A percentile compares a stretch with the other conserved stretches of the same genome.
phyloP scores from a whole-genome alignment of 2,888 invertebrate genomes.

The Drosophila mettleri region DNA sequence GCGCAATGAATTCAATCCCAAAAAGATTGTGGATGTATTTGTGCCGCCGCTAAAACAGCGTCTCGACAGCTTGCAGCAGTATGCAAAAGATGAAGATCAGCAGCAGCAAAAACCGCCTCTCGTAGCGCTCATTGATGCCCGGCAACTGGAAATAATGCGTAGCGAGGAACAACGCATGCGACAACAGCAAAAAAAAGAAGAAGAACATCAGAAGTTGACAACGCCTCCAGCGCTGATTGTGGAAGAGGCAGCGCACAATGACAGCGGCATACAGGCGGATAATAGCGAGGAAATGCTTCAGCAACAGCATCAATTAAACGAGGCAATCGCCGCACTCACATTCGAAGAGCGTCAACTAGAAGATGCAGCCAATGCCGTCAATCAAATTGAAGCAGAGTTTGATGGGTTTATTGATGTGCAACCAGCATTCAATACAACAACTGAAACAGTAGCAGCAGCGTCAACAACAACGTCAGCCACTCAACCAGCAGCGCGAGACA shows the following conservation, averaged over 20 bases:
- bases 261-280: constrained; percentile 89
- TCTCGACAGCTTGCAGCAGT: constrained; percentile 84
- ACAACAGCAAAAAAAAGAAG: constrained; percentile 39
- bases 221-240: constrained; percentile 56
- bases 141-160: constrained; percentile 86
- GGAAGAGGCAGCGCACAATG: constrained; percentile 86
- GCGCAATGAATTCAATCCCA: constrained; percentile 82
- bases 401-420: constrained; percentile 72
- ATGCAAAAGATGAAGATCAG: constrained; percentile 83
- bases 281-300: constrained; percentile 85
- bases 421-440: constrained; percentile 42
- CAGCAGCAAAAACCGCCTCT: constrained; percentile 78
- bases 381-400: constrained; percentile 82
- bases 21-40: constrained; percentile 82
- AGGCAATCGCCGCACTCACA: constrained; percentile 80
- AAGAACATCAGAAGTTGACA: constrained; percentile 20
- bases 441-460: constrained; percentile 11
- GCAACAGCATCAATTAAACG: constrained; percentile 79
- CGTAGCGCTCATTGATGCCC: constrained; percentile 85
- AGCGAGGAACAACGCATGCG: constrained; percentile 80
- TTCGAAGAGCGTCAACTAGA: constrained; percentile 79
- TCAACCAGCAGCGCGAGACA: constrained; percentile 66
- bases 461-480: constrained; percentile 18
- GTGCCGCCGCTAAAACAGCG: constrained; percentile 85
- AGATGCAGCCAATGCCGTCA: constrained; percentile 81